These are phyloP conservation scores for Archegozetes longisetosus DNA, from an alignment of 1,140 invertebrate genomes.

Conservation along the genomic window DNA sequence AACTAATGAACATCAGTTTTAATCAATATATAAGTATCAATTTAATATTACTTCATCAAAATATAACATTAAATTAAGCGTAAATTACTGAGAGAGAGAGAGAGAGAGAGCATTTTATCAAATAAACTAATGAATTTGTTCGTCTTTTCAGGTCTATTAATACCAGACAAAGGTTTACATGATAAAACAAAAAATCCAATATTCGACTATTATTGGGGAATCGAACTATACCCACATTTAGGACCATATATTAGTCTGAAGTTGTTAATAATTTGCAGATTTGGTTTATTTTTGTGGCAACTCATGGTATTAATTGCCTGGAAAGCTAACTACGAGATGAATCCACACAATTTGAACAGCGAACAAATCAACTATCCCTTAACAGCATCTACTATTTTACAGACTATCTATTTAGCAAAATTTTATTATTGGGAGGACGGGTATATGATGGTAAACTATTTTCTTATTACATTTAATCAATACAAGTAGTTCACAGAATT, in stretches of 20 bases:
- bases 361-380: slow-evolving; percentile 32
- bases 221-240: slow-evolving; percentile 31
- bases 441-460: slow-evolving; percentile 35
- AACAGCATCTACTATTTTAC: slow-evolving; percentile 31
- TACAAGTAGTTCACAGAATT: no score
- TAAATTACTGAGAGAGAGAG: no score
- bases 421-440: slow-evolving; percentile 46
- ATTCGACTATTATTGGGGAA: slow-evolving; percentile 35
- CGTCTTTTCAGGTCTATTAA: background rate
- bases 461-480: no score
- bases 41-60: background rate
- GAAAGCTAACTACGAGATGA: slow-evolving; percentile 14
- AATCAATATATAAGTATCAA: background rate
- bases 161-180: background rate
- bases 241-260: slow-evolving; percentile 31
- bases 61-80: background rate
- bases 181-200: slow-evolving; percentile 19
- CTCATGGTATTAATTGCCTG: slow-evolving; percentile 29
- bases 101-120: no score
- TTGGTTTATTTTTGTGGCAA: slow-evolving; percentile 43
- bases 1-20: background rate
- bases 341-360: slow-evolving; percentile 11
- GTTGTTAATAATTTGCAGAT: slow-evolving; percentile 34
- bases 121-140: background rate
- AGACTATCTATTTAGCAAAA: slow-evolving; percentile 39